phyloP scores from a whole-genome alignment of 92 coral and sea anemone species.

The Diadumene lineata region DNA sequence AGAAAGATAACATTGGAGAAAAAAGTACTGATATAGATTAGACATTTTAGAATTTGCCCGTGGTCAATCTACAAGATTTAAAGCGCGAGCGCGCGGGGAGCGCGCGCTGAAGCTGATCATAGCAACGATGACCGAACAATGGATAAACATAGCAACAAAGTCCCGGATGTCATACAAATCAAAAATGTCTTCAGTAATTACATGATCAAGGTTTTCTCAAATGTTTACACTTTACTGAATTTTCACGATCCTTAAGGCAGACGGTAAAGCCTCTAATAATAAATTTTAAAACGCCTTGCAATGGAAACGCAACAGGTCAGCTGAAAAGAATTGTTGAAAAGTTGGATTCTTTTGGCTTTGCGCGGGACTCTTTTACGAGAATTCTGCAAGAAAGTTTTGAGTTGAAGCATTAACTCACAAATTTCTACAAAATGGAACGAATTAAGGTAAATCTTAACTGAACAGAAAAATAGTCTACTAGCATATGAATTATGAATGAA shows the following conservation, averaged over 20 bases:
- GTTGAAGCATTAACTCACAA: background rate
- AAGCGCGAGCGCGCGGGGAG: no score
- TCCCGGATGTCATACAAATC: slow-evolving; percentile 77
- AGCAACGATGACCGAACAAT: slow-evolving; percentile 82
- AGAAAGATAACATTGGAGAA: no score
- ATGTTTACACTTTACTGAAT: slow-evolving; percentile 29
- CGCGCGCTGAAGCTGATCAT: slow-evolving; percentile 53
- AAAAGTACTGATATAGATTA: no score
- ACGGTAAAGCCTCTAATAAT: background rate
- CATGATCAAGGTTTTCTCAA: slow-evolving; percentile 15
- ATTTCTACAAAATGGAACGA: slow-evolving; percentile 46
- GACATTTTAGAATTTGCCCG: no score
- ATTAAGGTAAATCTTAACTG: slow-evolving; percentile 40
- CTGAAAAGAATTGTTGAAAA: background rate
- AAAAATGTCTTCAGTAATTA: slow-evolving; percentile 42
- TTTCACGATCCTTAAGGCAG: slow-evolving; percentile 20
- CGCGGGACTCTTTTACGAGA: slow-evolving; percentile 15
- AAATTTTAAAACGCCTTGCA: background rate
- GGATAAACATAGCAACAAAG: slow-evolving; percentile 87
- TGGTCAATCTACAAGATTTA: no score
- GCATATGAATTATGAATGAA: background rate
- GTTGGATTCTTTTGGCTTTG: slow-evolving; percentile 6
- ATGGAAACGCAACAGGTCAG: slow-evolving; percentile 29
- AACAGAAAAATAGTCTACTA: background rate
- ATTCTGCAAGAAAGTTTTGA: background rate